Conservation (phyloP, 2,113 vertebrate genomes). For the Panurus biarmicus region DNA sequence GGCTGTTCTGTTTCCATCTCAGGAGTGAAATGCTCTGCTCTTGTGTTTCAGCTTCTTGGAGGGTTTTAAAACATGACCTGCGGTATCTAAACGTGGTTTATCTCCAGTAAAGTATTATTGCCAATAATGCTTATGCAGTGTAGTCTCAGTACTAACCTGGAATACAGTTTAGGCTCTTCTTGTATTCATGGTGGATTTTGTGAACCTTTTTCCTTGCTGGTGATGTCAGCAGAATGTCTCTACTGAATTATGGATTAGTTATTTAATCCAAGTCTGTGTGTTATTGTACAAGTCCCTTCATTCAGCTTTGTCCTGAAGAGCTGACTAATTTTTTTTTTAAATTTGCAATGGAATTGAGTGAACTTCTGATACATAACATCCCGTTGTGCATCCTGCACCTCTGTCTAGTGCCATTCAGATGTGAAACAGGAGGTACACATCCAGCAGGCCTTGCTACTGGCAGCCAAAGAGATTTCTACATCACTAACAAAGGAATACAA, state of each 20-base stretch:
- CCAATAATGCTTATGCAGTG: background rate
- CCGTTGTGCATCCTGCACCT: background rate
- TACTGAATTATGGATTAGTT: constrained; percentile 59
- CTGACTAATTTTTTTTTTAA: background rate
- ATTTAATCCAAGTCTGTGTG: constrained; percentile 53
- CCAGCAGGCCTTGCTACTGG: background rate
- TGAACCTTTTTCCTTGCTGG: constrained; percentile 13
- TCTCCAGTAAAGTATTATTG: too few species aligned
- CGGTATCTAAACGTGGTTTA: background rate
- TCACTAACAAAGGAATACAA: background rate
- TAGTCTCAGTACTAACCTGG: constrained; percentile 1
- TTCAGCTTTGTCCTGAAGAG: constrained; percentile 42
- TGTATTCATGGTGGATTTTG: constrained; percentile 47
- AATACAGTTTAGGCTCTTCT: constrained; percentile 29
- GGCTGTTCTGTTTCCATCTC: background rate
- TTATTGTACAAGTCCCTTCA: constrained; percentile 26
- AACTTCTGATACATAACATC: constrained; percentile 3
- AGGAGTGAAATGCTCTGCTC: background rate
- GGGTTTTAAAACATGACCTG: background rate
- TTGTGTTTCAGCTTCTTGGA: background rate
- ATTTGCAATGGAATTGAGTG: background rate
- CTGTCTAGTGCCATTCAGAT: background rate
- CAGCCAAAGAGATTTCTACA: background rate
- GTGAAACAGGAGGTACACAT: background rate
- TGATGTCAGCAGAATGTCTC: constrained; percentile 66